Conservation (phyloP, 2,113 vertebrate species). For the Todiramphus chloris region DNA sequence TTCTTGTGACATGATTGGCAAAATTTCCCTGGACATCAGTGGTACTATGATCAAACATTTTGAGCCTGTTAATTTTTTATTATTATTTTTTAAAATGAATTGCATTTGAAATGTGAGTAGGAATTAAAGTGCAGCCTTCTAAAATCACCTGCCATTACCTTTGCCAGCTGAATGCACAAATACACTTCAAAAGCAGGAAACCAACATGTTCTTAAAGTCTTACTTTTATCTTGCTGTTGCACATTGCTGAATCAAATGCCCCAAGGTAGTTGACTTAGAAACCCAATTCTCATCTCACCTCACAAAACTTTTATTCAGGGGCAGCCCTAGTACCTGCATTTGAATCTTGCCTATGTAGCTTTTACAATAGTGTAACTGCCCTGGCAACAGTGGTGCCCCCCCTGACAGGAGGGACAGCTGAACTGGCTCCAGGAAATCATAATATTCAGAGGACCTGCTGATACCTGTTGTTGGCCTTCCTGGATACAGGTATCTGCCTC, state of each 20-base stretch:
- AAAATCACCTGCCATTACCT: not conserved
- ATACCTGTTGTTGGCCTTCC: not conserved
- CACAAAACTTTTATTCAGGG: not conserved
- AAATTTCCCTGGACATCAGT: not conserved
- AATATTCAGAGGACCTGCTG: not conserved
- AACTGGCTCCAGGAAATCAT: not conserved
- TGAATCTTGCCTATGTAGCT: not conserved
- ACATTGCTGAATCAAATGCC: conserved; percentile 33
- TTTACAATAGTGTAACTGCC: not conserved
- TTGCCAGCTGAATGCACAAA: conserved; percentile 41
- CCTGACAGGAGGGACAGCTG: not conserved
- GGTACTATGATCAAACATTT: not conserved
- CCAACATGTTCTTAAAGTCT: not conserved
- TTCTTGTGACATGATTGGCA: not conserved
- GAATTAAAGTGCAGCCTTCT: conserved; percentile 2
- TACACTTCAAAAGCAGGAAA: conserved; percentile 46
- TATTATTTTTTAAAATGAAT: not conserved
- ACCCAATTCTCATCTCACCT: not conserved
- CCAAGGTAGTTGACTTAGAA: conserved; percentile 9
- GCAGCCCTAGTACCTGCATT: not conserved
- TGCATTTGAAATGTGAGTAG: not conserved
- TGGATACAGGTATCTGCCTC: not conserved
- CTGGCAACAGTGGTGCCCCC: not conserved
- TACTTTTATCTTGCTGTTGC: conserved; percentile 51
- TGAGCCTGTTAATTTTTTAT: not conserved